Base-by-base conservation (phyloP, 2,888 invertebrate species). In the Asteroscopus sphinx region DNA sequence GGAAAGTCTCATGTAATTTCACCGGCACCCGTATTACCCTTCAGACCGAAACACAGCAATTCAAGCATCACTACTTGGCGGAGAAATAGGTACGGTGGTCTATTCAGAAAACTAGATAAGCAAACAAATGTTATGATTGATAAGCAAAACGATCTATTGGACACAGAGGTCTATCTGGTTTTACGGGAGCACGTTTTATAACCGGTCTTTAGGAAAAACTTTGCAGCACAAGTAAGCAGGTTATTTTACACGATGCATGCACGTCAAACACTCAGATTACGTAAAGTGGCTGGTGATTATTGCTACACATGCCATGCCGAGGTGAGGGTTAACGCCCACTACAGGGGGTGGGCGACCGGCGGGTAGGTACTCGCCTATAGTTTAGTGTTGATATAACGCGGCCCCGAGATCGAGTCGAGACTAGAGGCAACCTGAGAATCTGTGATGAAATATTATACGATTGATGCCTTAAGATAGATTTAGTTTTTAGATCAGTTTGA, bases 251-350 rank as follows among this genome's bases (percentile, higher is more conserved):
- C 35, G 16, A 36, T 44, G 46, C 44, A 47, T 40, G 41, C n/a
- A 33, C 36, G 56, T 60, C 53, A 33, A 53, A 32, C 62, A 64
- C 54, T 55, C 66, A 69, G 75, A 76, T 79, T 78, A 80, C 68
- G 46, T 70, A 58, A 71, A 76, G 67, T 75, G 77, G 60, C 71
- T 68, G 46, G 53, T 58, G 70, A 81, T 79, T 78, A 76, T 65
- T 58, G 45, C 41, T 57, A 44, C 66, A 68, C 69, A 71, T 67
- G 68, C 61, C 68, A 77, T 57, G 64, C 35, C 25, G 65, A 49
- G 56, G 61, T 58, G 41, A 59, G 67, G 68, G 68, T 63, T 57
- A 54, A 52, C 62, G 41, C 64, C 63, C 47, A 21, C 41, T 45
- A 33, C n/a, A 25, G 36, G 41, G 49, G 49, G 52, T 12, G 52